A percentile compares a stretch with the other conserved stretches of the same genome.
Conservation (phyloP, 2,113 vertebrate species). For the Argyrosomus japonicus region DNA sequence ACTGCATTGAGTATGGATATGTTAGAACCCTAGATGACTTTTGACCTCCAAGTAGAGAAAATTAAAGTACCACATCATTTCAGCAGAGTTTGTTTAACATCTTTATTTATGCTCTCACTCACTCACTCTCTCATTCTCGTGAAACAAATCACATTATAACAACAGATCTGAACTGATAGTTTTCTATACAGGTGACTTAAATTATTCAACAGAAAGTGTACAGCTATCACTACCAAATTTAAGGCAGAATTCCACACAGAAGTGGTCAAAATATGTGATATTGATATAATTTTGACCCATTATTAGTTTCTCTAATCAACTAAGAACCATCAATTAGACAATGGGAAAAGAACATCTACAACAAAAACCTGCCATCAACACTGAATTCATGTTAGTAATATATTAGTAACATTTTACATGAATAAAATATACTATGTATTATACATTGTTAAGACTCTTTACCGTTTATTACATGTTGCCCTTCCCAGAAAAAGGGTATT, state of each 20-base stretch:
- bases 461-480: slow-evolving; percentile 80
- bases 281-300: slow-evolving; percentile 71
- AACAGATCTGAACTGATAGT: slow-evolving; percentile 68
- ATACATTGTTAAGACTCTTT: slow-evolving; percentile 79
- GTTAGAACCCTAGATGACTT: slow-evolving; percentile 1
- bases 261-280: slow-evolving; percentile 73
- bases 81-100: slow-evolving; percentile 36
- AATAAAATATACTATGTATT: slow-evolving; percentile 84
- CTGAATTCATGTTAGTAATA: slow-evolving; percentile 73
- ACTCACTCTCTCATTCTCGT: slow-evolving; percentile 47
- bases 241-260: slow-evolving; percentile 78
- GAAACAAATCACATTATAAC: slow-evolving; percentile 75
- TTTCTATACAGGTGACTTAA: slow-evolving; percentile 69
- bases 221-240: slow-evolving; percentile 76
- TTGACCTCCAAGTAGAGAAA: neutral
- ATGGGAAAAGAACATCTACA: slow-evolving; percentile 74
- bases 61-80: neutral
- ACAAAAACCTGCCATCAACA: slow-evolving; percentile 72
- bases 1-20: neutral
- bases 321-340: slow-evolving; percentile 73
- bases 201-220: slow-evolving; percentile 72
- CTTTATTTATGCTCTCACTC: slow-evolving; percentile 73
- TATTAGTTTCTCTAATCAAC: slow-evolving; percentile 69
- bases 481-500: slow-evolving; percentile 80
- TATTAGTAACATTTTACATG: slow-evolving; percentile 82